phyloP scores from a whole-genome alignment of 2,797 vertebrate genomes.

The Fratercula arctica region DNA sequence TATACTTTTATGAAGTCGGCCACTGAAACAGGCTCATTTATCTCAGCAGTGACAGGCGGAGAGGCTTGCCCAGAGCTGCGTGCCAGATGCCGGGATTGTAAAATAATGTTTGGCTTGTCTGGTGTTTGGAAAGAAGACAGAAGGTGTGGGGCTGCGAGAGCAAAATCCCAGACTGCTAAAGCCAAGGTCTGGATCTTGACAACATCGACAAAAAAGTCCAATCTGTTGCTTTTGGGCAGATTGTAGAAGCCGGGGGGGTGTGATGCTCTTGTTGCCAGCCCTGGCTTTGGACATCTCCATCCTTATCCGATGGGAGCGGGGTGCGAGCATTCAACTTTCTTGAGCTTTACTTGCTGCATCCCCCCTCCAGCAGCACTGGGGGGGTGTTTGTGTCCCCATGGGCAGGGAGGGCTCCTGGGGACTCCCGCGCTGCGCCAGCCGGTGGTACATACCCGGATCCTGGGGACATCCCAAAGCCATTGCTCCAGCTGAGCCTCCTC shows the following conservation, averaged over 20 bases:
- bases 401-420: not conserved
- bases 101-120: constrained; percentile 54
- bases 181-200: not conserved
- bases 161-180: not conserved
- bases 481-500: not conserved
- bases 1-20: constrained; percentile 58
- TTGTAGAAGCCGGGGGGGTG: not conserved
- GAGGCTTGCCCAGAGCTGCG: not conserved
- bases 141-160: not conserved
- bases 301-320: not conserved
- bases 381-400: fast-evolving
- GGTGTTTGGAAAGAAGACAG: constrained; percentile 42
- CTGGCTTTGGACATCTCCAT: not conserved
- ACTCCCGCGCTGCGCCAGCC: not conserved
- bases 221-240: constrained; percentile 4
- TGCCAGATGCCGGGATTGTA: constrained; percentile 47
- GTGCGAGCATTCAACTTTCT: not conserved
- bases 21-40: constrained; percentile 11
- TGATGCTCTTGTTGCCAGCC: not conserved
- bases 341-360: not conserved
- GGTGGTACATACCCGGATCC: no score
- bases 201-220: not conserved
- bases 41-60: constrained; percentile 35
- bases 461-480: not conserved
- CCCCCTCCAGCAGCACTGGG: not conserved